phyloP scores from a whole-genome alignment of 2,888 invertebrate species.

The Barypeithes pellucidus region DNA sequence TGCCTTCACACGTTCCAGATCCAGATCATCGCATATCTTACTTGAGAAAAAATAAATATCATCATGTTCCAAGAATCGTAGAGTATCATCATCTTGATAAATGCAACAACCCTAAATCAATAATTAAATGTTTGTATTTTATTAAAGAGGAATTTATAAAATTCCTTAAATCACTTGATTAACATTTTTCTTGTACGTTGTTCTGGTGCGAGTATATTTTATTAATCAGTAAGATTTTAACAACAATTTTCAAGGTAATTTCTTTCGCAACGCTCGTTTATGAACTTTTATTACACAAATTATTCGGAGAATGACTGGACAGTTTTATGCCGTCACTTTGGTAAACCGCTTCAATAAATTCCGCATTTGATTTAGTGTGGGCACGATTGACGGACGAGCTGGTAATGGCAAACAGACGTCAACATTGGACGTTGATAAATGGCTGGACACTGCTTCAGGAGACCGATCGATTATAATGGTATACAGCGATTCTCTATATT shows the following conservation, averaged over 20 bases:
- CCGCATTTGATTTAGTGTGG: constrained; percentile 26
- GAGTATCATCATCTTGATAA: too few species aligned
- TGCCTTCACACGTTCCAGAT: too few species aligned
- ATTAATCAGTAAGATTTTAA: background rate
- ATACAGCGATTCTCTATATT: constrained; percentile 8
- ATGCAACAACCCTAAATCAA: too few species aligned
- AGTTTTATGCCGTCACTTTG: constrained; percentile 15
- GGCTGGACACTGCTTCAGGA: constrained; percentile 11
- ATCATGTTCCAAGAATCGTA: too few species aligned
- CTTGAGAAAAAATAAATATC: too few species aligned
- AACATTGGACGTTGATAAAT: constrained; percentile 22
- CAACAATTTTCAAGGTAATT: background rate
- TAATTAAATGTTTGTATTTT: too few species aligned
- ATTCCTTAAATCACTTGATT: too few species aligned
- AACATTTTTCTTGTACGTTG: too few species aligned
- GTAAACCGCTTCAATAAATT: constrained; percentile 23
- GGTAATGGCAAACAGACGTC: constrained; percentile 29
- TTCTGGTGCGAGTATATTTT: background rate
- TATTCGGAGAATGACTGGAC: constrained; percentile 11
- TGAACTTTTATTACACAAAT: constrained; percentile 8
- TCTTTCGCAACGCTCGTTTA: background rate
- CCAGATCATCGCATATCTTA: too few species aligned
- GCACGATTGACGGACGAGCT: constrained; percentile 23
- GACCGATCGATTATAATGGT: constrained; percentile 13
- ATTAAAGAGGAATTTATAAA: too few species aligned